Evolutionary conservation across 2,888 invertebrate genomes (phyloP).

Genomic region (Acheta domesticus): DNA sequence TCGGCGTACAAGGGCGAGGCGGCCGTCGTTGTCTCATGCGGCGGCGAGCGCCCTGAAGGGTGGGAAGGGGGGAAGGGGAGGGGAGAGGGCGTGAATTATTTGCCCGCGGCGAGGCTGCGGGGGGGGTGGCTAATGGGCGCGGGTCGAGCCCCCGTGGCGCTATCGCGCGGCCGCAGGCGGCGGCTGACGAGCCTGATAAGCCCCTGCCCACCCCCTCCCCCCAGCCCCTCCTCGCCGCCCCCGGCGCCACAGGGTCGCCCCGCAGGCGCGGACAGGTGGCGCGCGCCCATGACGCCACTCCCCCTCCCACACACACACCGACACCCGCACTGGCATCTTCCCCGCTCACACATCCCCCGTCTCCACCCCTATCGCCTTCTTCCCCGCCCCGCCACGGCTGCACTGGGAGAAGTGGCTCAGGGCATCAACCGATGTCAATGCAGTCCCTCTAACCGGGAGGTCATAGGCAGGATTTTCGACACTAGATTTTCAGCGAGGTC

Average conservation of each 20-base stretch:
- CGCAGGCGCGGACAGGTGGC: too few species aligned
- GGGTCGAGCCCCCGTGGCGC: background rate
- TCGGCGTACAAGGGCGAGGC: too few species aligned
- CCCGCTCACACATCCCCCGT: background rate
- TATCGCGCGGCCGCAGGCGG: background rate
- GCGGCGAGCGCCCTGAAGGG: background rate
- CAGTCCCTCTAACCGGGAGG: too few species aligned
- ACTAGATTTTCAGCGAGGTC: too few species aligned
- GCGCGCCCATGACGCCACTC: too few species aligned
- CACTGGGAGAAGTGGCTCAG: too few species aligned
- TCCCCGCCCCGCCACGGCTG: background rate
- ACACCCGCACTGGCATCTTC: background rate
- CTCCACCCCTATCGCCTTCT: background rate
- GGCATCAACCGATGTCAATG: too few species aligned
- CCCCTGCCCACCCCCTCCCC: background rate
- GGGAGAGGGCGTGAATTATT: background rate
- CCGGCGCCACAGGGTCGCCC: too few species aligned
- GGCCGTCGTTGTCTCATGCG: background rate
- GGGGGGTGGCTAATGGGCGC: background rate
- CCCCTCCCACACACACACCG: too few species aligned
- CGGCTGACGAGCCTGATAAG: conserved; percentile 18
- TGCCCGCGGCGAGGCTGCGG: background rate
- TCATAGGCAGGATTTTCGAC: too few species aligned
- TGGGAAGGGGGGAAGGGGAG: background rate
- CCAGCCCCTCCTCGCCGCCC: too few species aligned